Percentiles rank a stretch among this genome's conserved stretches.
Conservation (phyloP, 2,888 invertebrate species). For the Rhingia campestris region DNA sequence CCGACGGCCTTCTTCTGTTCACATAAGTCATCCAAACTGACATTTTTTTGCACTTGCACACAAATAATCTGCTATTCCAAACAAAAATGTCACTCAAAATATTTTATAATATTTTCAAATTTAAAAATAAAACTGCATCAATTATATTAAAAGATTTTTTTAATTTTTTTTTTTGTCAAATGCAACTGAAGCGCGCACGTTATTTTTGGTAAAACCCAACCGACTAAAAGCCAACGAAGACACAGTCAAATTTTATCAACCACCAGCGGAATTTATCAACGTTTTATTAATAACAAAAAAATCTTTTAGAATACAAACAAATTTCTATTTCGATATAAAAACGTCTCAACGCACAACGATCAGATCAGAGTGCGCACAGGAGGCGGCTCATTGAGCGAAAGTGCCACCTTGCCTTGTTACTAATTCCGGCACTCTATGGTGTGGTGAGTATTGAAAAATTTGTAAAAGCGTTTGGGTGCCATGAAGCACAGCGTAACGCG, state of each 20-base stretch:
- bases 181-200: constrained; percentile 27
- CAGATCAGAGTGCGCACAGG: constrained; percentile 48
- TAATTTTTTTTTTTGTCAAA: constrained; percentile 5
- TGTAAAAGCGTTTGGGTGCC: constrained; percentile 44
- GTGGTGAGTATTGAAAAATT: constrained; percentile 32
- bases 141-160: not conserved
- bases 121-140: constrained; percentile 8
- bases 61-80: constrained; percentile 5
- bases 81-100: constrained; percentile 21
- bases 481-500: constrained; percentile 28
- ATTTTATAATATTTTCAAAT: constrained; percentile 1
- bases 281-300: constrained; percentile 57
- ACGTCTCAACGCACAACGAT: constrained; percentile 45
- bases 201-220: constrained; percentile 3
- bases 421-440: constrained; percentile 34
- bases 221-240: constrained; percentile 29
- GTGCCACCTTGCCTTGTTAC: constrained; percentile 59
- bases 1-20: constrained; percentile 80
- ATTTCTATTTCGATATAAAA: constrained; percentile 62
- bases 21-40: constrained; percentile 86
- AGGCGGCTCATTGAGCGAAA: constrained; percentile 29
- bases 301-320: constrained; percentile 15
- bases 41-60: constrained; percentile 80
- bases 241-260: constrained; percentile 57
- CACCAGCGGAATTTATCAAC: constrained; percentile 66